A percentile compares a stretch with the other conserved stretches of the same genome.
phyloP scores from a whole-genome alignment of 1,140 invertebrate genomes.

The Melipona quadrifasciata region DNA sequence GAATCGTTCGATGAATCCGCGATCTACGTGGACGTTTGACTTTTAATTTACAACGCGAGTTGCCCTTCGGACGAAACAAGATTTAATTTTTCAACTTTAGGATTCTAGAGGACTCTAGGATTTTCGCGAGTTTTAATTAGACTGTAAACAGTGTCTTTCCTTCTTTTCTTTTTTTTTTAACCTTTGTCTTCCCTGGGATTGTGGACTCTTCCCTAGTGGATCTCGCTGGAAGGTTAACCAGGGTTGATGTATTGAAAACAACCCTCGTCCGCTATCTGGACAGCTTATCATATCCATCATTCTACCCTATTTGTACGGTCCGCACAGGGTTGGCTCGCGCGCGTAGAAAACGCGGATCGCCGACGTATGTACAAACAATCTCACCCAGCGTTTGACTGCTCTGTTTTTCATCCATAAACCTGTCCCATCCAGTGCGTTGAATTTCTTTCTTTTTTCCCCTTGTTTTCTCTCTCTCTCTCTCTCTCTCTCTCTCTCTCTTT shows the following conservation, averaged over 20 bases:
- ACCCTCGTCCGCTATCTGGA: conserved; percentile 66
- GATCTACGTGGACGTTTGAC: no score
- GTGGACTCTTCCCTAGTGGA: background rate
- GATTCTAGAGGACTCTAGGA: background rate
- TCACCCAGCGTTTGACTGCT: conserved; percentile 12
- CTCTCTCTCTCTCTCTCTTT: no score
- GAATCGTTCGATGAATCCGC: no score
- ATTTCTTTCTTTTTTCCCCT: background rate
- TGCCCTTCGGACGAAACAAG: no score
- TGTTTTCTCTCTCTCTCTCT: no score
- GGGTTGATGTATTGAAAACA: conserved; percentile 71
- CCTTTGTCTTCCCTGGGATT: background rate
- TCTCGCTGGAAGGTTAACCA: conserved; percentile 51
- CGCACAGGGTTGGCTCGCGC: conserved; percentile 13
- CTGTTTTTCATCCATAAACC: conserved; percentile 10
- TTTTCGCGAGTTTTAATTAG: background rate
- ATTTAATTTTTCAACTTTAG: no score
- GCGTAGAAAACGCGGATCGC: conserved; percentile 26
- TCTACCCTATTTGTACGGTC: conserved; percentile 62
- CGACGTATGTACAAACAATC: conserved; percentile 29
- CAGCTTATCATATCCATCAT: conserved; percentile 72
- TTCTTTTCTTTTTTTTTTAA: background rate
- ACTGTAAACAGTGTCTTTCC: background rate
- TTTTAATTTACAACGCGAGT: no score
- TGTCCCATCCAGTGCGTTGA: background rate